These are phyloP conservation scores for Boloria selene DNA, from an alignment of 2,888 invertebrate genomes.

Conservation along the genomic window DNA sequence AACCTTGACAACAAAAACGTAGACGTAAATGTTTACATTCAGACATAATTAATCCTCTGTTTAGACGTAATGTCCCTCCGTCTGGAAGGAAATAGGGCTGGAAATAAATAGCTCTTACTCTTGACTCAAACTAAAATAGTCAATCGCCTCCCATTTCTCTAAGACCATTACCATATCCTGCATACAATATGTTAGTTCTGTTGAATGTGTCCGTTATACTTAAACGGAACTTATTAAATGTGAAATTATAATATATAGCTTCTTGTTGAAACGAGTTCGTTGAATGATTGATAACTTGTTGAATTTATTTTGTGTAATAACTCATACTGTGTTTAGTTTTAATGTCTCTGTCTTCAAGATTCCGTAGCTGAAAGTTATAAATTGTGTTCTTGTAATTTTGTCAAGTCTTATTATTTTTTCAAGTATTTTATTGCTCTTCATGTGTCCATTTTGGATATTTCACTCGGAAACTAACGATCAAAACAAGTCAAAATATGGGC, in stretches of 20 bases:
- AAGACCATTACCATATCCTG: constrained; percentile 79
- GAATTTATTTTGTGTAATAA: background rate
- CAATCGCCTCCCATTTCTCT: constrained; percentile 71
- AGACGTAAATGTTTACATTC: constrained; percentile 18
- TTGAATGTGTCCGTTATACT: constrained; percentile 57
- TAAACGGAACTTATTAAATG: constrained; percentile 37
- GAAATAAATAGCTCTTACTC: constrained; percentile 78
- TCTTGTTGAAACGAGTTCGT: constrained; percentile 9
- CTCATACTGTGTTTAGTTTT: too few species aligned
- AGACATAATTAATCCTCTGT: constrained; percentile 36
- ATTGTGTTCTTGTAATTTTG: too few species aligned
- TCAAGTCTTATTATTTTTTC: too few species aligned
- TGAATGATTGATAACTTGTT: constrained; percentile 3
- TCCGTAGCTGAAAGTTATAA: too few species aligned
- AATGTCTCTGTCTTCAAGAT: too few species aligned
- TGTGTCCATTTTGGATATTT: too few species aligned
- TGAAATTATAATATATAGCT: constrained; percentile 13
- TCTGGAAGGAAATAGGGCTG: constrained; percentile 75
- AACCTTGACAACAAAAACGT: constrained; percentile 21
- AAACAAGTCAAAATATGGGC: too few species aligned
- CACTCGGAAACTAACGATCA: too few species aligned
- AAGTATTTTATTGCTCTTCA: too few species aligned
- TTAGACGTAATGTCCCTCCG: constrained; percentile 40
- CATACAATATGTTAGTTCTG: constrained; percentile 59
- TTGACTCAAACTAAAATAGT: constrained; percentile 77